Evolutionary conservation across 2,888 invertebrate genomes (phyloP).

Genomic region (Meloe dianella): DNA sequence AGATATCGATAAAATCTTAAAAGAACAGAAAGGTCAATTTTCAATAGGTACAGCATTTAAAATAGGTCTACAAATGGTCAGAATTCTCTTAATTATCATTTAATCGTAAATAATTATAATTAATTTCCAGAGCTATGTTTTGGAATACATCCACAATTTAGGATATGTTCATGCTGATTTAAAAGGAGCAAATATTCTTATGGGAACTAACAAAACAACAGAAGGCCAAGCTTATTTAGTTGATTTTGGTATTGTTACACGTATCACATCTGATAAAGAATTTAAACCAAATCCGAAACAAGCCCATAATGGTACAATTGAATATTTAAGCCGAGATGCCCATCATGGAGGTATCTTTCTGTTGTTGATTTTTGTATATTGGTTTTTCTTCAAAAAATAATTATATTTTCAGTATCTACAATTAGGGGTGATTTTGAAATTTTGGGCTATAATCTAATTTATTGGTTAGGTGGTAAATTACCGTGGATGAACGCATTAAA

Average conservation of each 20-base stretch:
- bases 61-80: constrained; percentile 82
- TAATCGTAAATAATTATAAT: constrained; percentile 11
- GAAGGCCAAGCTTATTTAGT: constrained; percentile 90
- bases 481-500: constrained; percentile 82
- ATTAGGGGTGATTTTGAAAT: constrained; percentile 95
- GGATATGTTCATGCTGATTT: constrained; percentile 96
- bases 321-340: constrained; percentile 95
- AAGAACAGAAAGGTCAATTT: constrained; percentile 70
- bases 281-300: constrained; percentile 89
- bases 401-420: constrained; percentile 69
- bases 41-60: constrained; percentile 77
- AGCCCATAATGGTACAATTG: constrained; percentile 96
- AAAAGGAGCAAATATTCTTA: constrained; percentile 91
- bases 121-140: constrained; percentile 61
- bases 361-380: constrained; percentile 17
- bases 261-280: constrained; percentile 72
- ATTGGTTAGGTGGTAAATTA: constrained; percentile 84
- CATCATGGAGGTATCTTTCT: constrained; percentile 78
- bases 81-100: constrained; percentile 46
- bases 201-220: constrained; percentile 76
- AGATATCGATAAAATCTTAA: constrained; percentile 82
- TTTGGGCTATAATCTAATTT: constrained; percentile 89
- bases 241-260: constrained; percentile 90
- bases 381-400: neutral
- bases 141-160: constrained; percentile 90